phyloP scores from a whole-genome alignment of 2,888 invertebrate species.

The Eupithecia subfuscata region DNA sequence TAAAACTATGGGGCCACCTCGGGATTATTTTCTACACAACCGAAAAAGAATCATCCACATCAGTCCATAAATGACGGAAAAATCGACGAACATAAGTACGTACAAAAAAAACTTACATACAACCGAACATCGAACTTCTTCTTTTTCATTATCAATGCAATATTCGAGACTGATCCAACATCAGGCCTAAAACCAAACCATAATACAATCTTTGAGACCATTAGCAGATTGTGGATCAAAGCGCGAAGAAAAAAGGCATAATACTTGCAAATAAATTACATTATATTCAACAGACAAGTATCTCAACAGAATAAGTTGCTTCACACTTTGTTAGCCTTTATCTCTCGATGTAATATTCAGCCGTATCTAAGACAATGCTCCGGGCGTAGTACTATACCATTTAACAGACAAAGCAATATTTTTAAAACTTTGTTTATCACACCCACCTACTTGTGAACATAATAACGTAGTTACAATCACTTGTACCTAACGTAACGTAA shows the following conservation, averaged over 20 bases:
- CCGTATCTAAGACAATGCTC: not conserved
- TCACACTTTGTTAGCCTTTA: not conserved
- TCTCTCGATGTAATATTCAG: not conserved
- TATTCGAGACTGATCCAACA: no score
- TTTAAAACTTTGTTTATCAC: not conserved
- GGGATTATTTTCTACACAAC: no score
- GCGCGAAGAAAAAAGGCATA: not conserved
- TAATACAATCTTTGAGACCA: not conserved
- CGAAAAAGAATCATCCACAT: no score
- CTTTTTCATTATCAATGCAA: no score
- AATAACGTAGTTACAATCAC: no score
- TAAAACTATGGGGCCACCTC: no score
- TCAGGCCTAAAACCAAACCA: not conserved
- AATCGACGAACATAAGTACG: no score
- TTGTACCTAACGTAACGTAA: not conserved
- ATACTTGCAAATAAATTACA: not conserved
- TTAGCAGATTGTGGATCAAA: not conserved
- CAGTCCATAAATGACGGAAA: no score
- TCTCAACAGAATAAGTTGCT: not conserved
- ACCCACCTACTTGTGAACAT: no score
- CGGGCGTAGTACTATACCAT: not conserved
- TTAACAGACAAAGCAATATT: not conserved
- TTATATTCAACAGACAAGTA: not conserved
- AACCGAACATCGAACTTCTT: no score
- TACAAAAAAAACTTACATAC: no score